Evolutionary conservation across 2,797 vertebrate species (phyloP).

Genomic region (Gymnodraco acuticeps): DNA sequence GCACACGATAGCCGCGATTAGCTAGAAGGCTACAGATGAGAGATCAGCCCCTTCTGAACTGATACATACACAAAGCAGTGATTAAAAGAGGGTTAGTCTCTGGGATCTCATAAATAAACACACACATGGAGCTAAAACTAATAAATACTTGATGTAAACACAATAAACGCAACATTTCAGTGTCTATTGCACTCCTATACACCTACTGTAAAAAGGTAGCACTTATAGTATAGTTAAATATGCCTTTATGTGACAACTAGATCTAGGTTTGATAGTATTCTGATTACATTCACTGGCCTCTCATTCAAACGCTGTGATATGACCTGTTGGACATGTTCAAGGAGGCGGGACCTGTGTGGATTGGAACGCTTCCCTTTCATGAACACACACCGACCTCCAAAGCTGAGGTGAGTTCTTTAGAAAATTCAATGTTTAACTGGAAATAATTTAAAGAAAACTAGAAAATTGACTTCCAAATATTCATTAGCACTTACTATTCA

Average conservation of each 20-base stretch:
- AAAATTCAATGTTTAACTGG: conserved; percentile 6
- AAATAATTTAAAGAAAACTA: background rate
- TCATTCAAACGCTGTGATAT: conserved; percentile 36
- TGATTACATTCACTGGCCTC: conserved; percentile 30
- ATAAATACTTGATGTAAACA: conserved; percentile 24
- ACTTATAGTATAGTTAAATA: conserved; percentile 11
- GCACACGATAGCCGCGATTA: conserved; percentile 71
- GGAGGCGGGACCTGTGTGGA: background rate
- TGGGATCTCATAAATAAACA: background rate
- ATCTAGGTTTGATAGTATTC: background rate
- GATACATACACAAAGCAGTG: background rate
- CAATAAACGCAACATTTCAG: conserved; percentile 34
- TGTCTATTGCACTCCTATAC: conserved; percentile 18
- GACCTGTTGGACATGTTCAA: background rate
- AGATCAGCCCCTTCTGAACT: conserved; percentile 26
- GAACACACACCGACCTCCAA: background rate
- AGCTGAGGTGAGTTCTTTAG: conserved; percentile 1
- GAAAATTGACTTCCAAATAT: background rate
- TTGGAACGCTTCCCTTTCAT: background rate
- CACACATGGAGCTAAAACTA: background rate
- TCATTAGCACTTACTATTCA: background rate
- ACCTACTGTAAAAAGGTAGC: background rate
- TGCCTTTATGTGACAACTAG: background rate
- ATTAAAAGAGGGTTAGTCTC: conserved; percentile 4
- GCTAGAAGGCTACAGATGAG: conserved; percentile 61